These are phyloP conservation scores for Gadopsis bispinosus DNA, from an alignment of 2,797 vertebrate genomes.

Conservation along the genomic window DNA sequence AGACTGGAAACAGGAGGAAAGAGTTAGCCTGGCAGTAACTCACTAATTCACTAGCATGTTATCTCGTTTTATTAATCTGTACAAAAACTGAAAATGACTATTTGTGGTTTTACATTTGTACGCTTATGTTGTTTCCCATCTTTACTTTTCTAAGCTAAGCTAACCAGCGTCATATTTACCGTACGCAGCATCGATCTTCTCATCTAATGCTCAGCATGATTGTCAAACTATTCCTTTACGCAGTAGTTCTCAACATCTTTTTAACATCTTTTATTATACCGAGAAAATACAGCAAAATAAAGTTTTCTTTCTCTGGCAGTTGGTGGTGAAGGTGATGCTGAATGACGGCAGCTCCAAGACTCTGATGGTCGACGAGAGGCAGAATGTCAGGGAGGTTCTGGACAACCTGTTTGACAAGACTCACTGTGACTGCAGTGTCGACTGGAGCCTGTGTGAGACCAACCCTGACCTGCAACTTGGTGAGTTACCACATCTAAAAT, in stretches of 20 bases:
- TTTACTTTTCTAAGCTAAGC: background rate
- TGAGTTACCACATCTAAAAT: slow-evolving; percentile 68
- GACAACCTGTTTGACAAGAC: slow-evolving; percentile 95
- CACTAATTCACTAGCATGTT: no score
- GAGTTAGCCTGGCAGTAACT: no score
- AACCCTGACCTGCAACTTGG: slow-evolving; percentile 91
- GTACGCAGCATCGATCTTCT: background rate
- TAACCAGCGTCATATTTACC: background rate
- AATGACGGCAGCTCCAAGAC: slow-evolving; percentile 92
- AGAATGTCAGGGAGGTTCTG: slow-evolving; percentile 89
- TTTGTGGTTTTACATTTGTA: no score
- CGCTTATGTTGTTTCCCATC: background rate
- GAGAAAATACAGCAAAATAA: background rate
- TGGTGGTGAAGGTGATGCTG: slow-evolving; percentile 93
- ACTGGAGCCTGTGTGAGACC: slow-evolving; percentile 93
- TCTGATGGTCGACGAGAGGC: slow-evolving; percentile 93
- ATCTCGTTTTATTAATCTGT: no score
- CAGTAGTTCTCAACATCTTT: background rate
- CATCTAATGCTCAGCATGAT: background rate
- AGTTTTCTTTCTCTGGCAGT: slow-evolving; percentile 66
- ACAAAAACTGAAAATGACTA: no score
- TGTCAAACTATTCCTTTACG: background rate
- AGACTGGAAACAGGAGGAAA: background rate
- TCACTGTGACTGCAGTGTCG: slow-evolving; percentile 89
- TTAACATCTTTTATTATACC: no score